Base-by-base conservation (phyloP, 2,113 vertebrate genomes). In the Ctenodactylus gundi region DNA sequence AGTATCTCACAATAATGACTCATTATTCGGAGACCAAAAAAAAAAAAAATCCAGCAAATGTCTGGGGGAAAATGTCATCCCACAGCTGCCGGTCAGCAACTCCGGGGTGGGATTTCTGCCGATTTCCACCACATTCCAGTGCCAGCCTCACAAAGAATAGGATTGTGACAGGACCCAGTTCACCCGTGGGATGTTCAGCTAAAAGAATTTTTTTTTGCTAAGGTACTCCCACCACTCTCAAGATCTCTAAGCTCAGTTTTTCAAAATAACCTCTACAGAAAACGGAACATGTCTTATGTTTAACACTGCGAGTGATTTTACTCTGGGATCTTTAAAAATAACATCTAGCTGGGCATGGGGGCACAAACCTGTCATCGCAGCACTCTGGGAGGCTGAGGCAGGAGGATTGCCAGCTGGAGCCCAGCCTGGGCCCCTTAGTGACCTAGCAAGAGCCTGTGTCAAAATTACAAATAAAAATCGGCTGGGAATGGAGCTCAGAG, bases 61-160 rank as follows among this genome's bases (percentile, higher is more conserved):
- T 98, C 98, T 98, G 97, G 96, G 96, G 95, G 88, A n/a, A 98
- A 98, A 98, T 98, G 98, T 98, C 98, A 98, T 97, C 96, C 88
- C 94, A 95, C 97, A 97, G 97, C 98, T 97, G 13, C 3, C 89
- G 94, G 96, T 98, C 98, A 98, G 98, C 97, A 97, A 90, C 92
- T 83, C 97, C 93, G 93, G 92, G 95, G 94, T 95, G 94, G 93
- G 95, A 96, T 94, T 96, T 90, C 92, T 88, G 57, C 94, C 97
- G 96, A 91, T 96, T 80, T 90, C 12, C 73, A 94, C 88, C 96
- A 92, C 97, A 98, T 98, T 98, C 98, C 97, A 96, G 53, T 41
- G 89, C 93, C 81, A 17, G 94, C 93, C 84, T 94, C 96, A 98
- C 97, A 98, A 98, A 98, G 97, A 95, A 23, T 4, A 39, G 4